Base-by-base conservation (phyloP, 2,113 vertebrate species). In the Saccopteryx bilineata region DNA sequence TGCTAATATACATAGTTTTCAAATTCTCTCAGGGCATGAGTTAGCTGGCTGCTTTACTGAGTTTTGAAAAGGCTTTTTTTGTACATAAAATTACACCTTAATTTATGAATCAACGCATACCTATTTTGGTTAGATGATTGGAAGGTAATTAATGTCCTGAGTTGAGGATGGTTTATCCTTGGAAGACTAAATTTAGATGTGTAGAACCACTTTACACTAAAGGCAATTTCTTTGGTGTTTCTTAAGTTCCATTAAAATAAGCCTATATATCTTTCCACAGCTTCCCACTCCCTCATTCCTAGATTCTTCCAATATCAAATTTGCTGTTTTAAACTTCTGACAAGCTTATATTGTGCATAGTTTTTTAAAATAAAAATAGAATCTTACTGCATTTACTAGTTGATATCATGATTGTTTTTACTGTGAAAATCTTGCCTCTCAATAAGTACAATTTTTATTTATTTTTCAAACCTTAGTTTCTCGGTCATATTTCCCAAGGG, bases 41-140 rank as follows among this genome's bases (percentile, higher is more conserved):
- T 85, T 86, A 86, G 56, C 83, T 93, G 75, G 12, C 65, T 87
- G 12, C 60, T 92, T 94, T 91, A 50, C 60, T 91, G 60, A 80
- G 50, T 85, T 95, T 95, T 96, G 63, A 94, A 97, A 96, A 95
- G 71, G 65, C 66, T 96, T 96, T 39, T 39, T 39, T 97, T 94
- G 85, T 96, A 90, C 17, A 66, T 96, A 94, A 95, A 98, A 96
- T 95, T 95, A 76, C 17, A 94, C 85, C 88, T 97, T 97, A 95
- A 97, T 96, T 95, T 88, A 96, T 80, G 91, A 95, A 78, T 95
- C 90, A 92, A 90, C 63, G 8, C 50, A 82, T 88, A 83, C 54
- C 90, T 97, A 95, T 89, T 98, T 97, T 96, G 54, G 88, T 97
- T 83, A 91, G 60, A 94, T 74, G 66, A 91, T 1, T 96, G 84